phyloP scores from a whole-genome alignment of 1,140 invertebrate species.

The Eumaeus atala region DNA sequence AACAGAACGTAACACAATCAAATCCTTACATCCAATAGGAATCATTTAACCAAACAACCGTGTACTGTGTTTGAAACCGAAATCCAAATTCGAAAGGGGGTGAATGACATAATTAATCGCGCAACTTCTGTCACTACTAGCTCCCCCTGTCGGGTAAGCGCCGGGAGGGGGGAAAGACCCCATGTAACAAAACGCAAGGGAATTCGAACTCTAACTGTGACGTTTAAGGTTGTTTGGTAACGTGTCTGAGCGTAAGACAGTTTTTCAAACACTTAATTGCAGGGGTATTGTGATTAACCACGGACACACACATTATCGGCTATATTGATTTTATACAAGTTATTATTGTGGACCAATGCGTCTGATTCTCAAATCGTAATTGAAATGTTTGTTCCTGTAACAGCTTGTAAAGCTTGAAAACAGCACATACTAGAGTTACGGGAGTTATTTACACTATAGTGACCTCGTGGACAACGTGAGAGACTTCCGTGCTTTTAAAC shows the following conservation, averaged over 20 bases:
- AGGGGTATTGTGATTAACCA: conserved; percentile 48
- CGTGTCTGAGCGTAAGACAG: conserved; percentile 29
- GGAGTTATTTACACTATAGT: too few relatives aligned
- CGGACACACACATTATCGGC: conserved; percentile 40
- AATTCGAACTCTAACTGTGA: conserved; percentile 28
- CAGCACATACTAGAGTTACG: too few relatives aligned
- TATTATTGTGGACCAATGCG: neutral
- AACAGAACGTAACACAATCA: neutral
- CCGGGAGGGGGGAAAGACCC: conserved; percentile 41
- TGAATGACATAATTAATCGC: conserved; percentile 60
- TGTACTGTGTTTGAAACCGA: conserved; percentile 42
- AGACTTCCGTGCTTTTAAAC: too few relatives aligned
- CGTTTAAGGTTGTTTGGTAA: conserved; percentile 21
- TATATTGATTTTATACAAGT: conserved; percentile 30
- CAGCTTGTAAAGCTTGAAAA: too few relatives aligned
- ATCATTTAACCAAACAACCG: conserved; percentile 49
- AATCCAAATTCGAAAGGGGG: conserved; percentile 42
- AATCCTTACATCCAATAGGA: conserved; percentile 33
- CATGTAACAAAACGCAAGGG: conserved; percentile 18
- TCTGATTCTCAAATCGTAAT: too few relatives aligned
- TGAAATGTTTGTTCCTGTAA: too few relatives aligned
- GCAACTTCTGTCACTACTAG: conserved; percentile 52
- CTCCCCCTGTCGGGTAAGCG: conserved; percentile 28
- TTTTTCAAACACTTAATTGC: conserved; percentile 58
- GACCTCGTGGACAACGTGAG: too few relatives aligned